Evolutionary conservation across 2,113 vertebrate species (phyloP).

Genomic region (Hiodon alosoides): DNA sequence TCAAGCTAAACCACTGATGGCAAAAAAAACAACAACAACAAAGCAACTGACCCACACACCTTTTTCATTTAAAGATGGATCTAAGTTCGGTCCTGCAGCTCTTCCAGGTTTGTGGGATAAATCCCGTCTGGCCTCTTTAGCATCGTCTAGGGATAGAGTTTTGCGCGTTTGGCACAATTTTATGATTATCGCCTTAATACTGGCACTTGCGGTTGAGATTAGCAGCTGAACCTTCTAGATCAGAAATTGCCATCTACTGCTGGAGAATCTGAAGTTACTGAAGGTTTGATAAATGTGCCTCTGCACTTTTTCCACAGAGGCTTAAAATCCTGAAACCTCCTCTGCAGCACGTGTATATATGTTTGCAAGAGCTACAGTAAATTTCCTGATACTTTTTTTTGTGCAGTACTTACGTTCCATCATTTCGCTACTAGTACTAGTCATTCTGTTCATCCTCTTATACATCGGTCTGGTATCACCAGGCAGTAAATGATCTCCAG

Average conservation of each 20-base stretch:
- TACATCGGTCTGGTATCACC: too few relatives aligned
- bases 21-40: conserved; percentile 15
- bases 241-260: conserved; percentile 48
- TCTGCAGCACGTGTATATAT: conserved; percentile 43
- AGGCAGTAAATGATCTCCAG: too few relatives aligned
- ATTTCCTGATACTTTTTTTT: too few relatives aligned
- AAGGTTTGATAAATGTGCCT: conserved; percentile 44
- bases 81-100: conserved; percentile 13
- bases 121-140: conserved; percentile 30
- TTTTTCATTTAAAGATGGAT: conserved; percentile 2
- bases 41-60: conserved; percentile 30
- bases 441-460: too few relatives aligned
- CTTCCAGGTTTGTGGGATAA: conserved; percentile 22
- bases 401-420: too few relatives aligned
- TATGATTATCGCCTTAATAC: conserved; percentile 49
- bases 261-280: conserved; percentile 50
- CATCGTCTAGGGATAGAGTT: conserved; percentile 32
- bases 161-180: conserved; percentile 42
- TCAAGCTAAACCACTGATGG: too few relatives aligned
- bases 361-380: conserved; percentile 36
- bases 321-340: conserved; percentile 46
- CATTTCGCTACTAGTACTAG: too few relatives aligned
- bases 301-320: conserved; percentile 46
- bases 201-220: conserved; percentile 46
- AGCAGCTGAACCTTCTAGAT: conserved; percentile 35